A percentile compares a stretch with the other conserved stretches of the same genome.
Evolutionary conservation across 2,888 invertebrate genomes (phyloP).

Genomic region (Euproctis similis): DNA sequence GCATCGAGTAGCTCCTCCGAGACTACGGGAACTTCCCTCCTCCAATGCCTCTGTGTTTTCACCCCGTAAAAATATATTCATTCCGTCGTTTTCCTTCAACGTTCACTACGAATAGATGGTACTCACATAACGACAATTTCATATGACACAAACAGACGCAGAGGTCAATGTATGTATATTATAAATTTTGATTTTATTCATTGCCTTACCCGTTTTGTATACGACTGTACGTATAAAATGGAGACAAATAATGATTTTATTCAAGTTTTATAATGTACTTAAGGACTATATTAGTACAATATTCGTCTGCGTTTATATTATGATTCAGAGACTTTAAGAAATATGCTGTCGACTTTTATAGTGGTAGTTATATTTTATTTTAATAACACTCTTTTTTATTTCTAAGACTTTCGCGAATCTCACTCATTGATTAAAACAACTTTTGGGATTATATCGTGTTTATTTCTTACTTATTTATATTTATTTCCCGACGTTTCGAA

Average conservation of each 20-base stretch:
- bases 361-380: too few relatives aligned
- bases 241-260: not conserved
- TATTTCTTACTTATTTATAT: too few relatives aligned
- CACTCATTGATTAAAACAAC: too few relatives aligned
- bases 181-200: constrained; percentile 5
- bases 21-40: constrained; percentile 30
- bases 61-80: constrained; percentile 60
- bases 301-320: too few relatives aligned
- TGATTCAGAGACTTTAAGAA: too few relatives aligned
- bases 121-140: constrained; percentile 6
- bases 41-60: constrained; percentile 43
- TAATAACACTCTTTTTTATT: too few relatives aligned
- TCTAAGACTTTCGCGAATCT: too few relatives aligned
- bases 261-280: not conserved
- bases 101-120: constrained; percentile 5
- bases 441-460: too few relatives aligned
- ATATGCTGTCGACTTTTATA: too few relatives aligned
- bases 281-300: too few relatives aligned
- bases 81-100: constrained; percentile 38
- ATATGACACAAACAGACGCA: constrained; percentile 5
- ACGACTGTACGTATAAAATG: constrained; percentile 1
- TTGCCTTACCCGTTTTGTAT: too few relatives aligned
- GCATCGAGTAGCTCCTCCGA: constrained; percentile 30
- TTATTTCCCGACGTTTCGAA: too few relatives aligned
- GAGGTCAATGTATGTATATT: constrained; percentile 5